Percentiles rank a stretch among this genome's conserved stretches.
These are phyloP conservation scores for Olivierus martensii DNA, from an alignment of 1,140 invertebrate species.

Conservation along the genomic window DNA sequence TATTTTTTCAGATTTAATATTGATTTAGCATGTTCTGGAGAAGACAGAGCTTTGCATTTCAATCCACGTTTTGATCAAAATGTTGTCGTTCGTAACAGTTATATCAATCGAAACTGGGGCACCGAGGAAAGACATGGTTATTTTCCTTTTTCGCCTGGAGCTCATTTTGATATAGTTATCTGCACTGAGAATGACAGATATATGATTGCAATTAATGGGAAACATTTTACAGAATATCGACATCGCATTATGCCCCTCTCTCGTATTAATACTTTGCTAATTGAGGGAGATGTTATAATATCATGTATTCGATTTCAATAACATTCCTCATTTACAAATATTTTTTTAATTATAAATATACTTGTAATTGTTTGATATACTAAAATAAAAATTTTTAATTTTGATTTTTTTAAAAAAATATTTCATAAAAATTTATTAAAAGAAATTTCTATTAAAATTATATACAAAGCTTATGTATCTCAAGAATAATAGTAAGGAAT, in stretches of 20 bases:
- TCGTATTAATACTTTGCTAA: slow-evolving; percentile 44
- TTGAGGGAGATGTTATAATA: slow-evolving; percentile 53
- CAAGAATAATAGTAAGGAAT: too few species aligned
- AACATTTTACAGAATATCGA: slow-evolving; percentile 54
- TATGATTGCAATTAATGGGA: slow-evolving; percentile 60
- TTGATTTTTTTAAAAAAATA: too few species aligned
- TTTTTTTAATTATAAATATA: too few species aligned
- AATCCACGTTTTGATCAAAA: slow-evolving; percentile 3
- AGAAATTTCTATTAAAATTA: too few species aligned
- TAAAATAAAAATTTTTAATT: too few species aligned
- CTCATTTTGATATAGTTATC: slow-evolving; percentile 55
- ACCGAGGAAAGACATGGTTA: neutral
- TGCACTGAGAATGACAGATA: slow-evolving; percentile 46
- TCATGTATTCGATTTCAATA: too few species aligned
- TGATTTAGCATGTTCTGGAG: too few species aligned
- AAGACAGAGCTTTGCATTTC: slow-evolving; percentile 4
- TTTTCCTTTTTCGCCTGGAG: slow-evolving; percentile 46
- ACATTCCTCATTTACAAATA: too few species aligned
- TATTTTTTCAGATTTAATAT: too few species aligned
- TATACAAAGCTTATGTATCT: too few species aligned
- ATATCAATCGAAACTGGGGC: slow-evolving; percentile 1
- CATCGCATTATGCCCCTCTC: slow-evolving; percentile 48
- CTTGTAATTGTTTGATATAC: too few species aligned
- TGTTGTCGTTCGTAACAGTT: slow-evolving; percentile 6
- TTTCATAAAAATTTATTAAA: too few species aligned